A percentile compares a stretch with the other conserved stretches of the same genome.
phyloP scores from a whole-genome alignment of 2,888 invertebrate genomes.

The Sinodicranocentrus sp. region DNA sequence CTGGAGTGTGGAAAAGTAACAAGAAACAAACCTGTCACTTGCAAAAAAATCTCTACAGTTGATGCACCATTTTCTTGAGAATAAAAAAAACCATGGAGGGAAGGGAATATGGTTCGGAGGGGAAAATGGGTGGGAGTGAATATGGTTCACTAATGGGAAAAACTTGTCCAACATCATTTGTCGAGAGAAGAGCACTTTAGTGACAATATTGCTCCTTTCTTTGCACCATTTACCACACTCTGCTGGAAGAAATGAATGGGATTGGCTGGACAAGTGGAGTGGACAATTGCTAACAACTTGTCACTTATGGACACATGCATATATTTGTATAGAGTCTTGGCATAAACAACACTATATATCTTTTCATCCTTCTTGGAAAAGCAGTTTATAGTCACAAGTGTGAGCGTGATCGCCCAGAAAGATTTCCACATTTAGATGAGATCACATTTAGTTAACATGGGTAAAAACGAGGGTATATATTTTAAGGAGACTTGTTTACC shows the following conservation, averaged over 20 bases:
- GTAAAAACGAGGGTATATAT: conserved; percentile 19
- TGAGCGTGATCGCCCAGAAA: conserved; percentile 59
- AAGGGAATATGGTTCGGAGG: conserved; percentile 27
- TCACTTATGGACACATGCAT: not conserved
- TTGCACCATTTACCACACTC: conserved; percentile 63
- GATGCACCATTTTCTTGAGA: conserved; percentile 24
- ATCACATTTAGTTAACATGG: conserved; percentile 64
- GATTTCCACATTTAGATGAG: conserved; percentile 69
- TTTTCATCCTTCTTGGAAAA: not conserved
- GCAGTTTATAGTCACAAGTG: not conserved
- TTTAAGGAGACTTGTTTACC: conserved; percentile 48
- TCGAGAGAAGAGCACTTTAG: conserved; percentile 32
- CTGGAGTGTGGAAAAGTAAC: conserved; percentile 20
- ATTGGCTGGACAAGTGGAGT: conserved; percentile 17
- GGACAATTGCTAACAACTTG: not conserved
- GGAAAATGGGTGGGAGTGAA: not conserved
- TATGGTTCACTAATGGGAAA: conserved; percentile 49
- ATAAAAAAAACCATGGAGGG: conserved; percentile 17
- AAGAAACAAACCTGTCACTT: conserved; percentile 64
- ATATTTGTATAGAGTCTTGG: not conserved
- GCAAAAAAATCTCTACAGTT: conserved; percentile 55
- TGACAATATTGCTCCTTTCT: conserved; percentile 62
- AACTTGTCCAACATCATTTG: conserved; percentile 64
- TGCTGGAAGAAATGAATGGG: conserved; percentile 40
- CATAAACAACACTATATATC: conserved; percentile 9